Base-by-base conservation (phyloP, 2,888 invertebrate genomes). In the Schizotus pectinicornis region DNA sequence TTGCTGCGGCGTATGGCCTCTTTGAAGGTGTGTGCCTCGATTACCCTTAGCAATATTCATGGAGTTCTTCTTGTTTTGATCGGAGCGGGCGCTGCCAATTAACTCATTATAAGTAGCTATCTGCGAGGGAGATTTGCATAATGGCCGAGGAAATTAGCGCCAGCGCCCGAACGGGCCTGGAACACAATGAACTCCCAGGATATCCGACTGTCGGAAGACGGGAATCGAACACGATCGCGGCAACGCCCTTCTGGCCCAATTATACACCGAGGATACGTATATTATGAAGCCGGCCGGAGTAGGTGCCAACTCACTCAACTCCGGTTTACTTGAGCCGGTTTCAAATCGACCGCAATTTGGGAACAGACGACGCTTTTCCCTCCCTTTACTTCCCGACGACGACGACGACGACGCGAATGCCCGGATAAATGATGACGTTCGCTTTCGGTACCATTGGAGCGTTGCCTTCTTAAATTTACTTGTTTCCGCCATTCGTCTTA, bases 121-220 rank as follows among this genome's bases (percentile, higher is more conserved):
- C 64, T 61, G 63, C 63, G 2, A 61, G 53, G 49, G 42, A 37
- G 48, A 64, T 66, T 66, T 65, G 64, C 66, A 66, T 67, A 66
- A 67, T 65, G 63, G 61, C 46, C 53, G 49, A 61, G 65, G 62
- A 66, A 67, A 67, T 67, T 67, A 67, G 63, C 63, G 60, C 41
- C 14, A 36, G 57, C 52, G 38, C 52, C 35, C 41, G 56, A 41
- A 47, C 7, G 38, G 33, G 14, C 11, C 9, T n/a, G 51, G 59
- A 61, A 61, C 62, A 62, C 64, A 61, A 66, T 67, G 61, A 65
- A 61, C 63, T 62, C 62, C 62, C 63, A 63, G 66, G 66, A 67
- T 60, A 66, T 67, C 66, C 66, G 64, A 61, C 62, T 62, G 65
- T 64, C 65, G 66, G 66, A 67, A 67, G 65, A 65, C 59, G 65